A percentile compares a stretch with the other conserved stretches of the same genome.
Conservation (phyloP, 2,113 vertebrate species). For the Mustela lutreola region DNA sequence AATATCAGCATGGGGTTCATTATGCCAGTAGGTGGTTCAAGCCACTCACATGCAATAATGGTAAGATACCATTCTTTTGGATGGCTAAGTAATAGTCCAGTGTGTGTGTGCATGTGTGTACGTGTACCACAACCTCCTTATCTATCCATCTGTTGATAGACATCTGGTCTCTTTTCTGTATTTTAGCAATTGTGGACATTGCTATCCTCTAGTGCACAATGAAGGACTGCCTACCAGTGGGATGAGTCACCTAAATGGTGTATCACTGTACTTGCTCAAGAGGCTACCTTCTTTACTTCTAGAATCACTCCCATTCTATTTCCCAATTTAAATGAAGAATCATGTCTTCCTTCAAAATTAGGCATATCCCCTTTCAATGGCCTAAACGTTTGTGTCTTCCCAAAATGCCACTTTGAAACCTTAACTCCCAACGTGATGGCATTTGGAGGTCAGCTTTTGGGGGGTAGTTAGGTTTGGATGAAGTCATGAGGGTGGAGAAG, state of each 20-base stretch:
- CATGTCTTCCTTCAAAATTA: neutral
- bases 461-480: neutral
- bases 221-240: neutral
- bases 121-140: too few relatives aligned
- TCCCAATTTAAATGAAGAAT: neutral
- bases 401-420: neutral
- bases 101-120: too few relatives aligned
- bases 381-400: neutral
- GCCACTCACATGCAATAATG: neutral
- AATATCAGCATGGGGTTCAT: neutral
- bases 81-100: too few relatives aligned
- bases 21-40: neutral
- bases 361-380: neutral
- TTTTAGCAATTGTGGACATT: too few relatives aligned
- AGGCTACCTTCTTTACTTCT: neutral
- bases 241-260: neutral
- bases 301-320: neutral
- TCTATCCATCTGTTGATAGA: too few relatives aligned
- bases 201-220: too few relatives aligned
- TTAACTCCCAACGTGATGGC: neutral
- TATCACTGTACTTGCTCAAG: neutral
- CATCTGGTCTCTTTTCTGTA: too few relatives aligned
- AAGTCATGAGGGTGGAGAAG: neutral
- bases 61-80: too few relatives aligned
- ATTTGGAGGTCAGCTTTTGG: neutral